Evolutionary conservation across 53 echinoderm and acorn worm species (phyloP).

Genomic region (Actinopyga echinites): DNA sequence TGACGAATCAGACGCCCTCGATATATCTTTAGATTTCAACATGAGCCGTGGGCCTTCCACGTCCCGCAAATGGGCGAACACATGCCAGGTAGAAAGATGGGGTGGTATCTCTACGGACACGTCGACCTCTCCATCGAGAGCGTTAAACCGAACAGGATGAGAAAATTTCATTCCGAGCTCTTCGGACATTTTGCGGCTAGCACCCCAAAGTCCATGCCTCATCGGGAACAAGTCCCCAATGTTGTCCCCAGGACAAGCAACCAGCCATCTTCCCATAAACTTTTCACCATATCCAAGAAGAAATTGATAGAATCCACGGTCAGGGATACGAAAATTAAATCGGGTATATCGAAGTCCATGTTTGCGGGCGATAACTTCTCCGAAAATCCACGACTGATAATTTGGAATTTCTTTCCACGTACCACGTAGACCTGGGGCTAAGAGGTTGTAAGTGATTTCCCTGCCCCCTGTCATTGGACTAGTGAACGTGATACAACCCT

Average conservation of each 20-base stretch:
- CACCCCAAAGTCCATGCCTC: conserved; percentile 4
- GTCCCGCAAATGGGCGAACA: conserved; percentile 30
- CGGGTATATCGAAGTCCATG: conserved; percentile 11
- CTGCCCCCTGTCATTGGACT: conserved; percentile 2
- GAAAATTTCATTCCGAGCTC: conserved; percentile 11
- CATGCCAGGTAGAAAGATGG: conserved; percentile 2
- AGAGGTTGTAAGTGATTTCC: conserved; percentile 20
- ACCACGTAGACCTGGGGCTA: conserved; percentile 31
- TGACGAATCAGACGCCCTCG: not conserved
- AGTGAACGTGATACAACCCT: conserved; percentile 33
- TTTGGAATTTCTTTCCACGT: conserved; percentile 31
- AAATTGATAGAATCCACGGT: conserved; percentile 27
- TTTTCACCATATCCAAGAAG: conserved; percentile 19
- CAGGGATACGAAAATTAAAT: conserved; percentile 25
- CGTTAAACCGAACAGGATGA: conserved; percentile 20
- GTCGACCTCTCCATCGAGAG: conserved; percentile 6
- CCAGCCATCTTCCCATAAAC: conserved; percentile 30
- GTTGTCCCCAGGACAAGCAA: conserved; percentile 6
- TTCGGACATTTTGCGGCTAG: conserved; percentile 21
- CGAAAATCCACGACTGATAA: conserved; percentile 26
- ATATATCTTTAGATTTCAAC: conserved; percentile 10
- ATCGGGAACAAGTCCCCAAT: conserved; percentile 8
- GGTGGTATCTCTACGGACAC: conserved; percentile 23
- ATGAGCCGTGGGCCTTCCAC: conserved; percentile 14
- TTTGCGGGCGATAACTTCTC: conserved; percentile 9